Evolutionary conservation across 2,797 vertebrate species (phyloP).

Genomic region (Acipenser ruthenus): DNA sequence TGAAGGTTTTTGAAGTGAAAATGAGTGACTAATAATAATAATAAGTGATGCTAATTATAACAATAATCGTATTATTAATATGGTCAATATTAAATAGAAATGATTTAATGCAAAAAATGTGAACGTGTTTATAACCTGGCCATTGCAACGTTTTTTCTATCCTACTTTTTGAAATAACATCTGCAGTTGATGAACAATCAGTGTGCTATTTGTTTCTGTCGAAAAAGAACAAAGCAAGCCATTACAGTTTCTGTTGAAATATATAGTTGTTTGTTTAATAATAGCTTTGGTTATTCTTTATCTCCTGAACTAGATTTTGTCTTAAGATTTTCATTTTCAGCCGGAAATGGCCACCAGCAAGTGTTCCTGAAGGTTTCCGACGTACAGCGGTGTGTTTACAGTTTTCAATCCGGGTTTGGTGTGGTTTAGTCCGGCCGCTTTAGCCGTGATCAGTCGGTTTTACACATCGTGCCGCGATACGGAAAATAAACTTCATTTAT

Average conservation of each 20-base stretch:
- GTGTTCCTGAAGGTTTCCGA: neutral
- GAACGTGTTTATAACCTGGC: constrained; percentile 8
- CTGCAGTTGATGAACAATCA: constrained; percentile 6
- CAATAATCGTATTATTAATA: too few relatives aligned
- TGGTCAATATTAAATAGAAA: neutral
- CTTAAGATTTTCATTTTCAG: neutral
- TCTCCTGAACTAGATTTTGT: neutral
- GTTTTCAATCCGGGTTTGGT: constrained; percentile 28
- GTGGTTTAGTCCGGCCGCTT: constrained; percentile 39
- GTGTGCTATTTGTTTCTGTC: constrained; percentile 9
- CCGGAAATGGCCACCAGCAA: neutral
- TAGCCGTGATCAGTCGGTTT: constrained; percentile 29
- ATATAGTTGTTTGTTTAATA: neutral
- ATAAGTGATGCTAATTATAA: too few relatives aligned
- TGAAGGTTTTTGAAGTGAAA: too few relatives aligned
- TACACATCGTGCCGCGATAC: neutral
- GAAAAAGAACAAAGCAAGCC: constrained; percentile 4
- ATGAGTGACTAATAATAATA: too few relatives aligned
- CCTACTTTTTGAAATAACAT: neutral
- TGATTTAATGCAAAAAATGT: constrained; percentile 2
- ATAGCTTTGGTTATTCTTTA: neutral
- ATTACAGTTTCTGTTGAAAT: neutral
- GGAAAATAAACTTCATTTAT: neutral
- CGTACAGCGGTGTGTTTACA: constrained; percentile 5
- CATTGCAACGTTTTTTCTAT: constrained; percentile 7